Evolutionary conservation across 37 sponge, comb jelly and placozoan genomes (phyloP).

Genomic region (Chondrosia reniformis): DNA sequence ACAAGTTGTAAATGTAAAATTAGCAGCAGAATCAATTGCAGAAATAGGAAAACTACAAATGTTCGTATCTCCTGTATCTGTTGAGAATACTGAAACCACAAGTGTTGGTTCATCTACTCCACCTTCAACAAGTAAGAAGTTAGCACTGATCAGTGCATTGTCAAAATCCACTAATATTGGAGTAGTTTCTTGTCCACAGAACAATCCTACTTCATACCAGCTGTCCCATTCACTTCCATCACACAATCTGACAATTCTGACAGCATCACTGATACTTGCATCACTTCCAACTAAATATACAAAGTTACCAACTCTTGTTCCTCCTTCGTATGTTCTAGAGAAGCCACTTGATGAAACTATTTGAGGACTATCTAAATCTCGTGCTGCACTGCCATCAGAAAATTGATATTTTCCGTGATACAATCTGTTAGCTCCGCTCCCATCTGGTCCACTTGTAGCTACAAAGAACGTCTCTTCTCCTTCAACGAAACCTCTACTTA

Average conservation of each 20-base stretch:
- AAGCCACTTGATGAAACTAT: no score
- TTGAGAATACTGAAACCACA: neutral
- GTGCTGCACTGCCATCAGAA: neutral
- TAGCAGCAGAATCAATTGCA: neutral
- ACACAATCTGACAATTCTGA: conserved; percentile 1
- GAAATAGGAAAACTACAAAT: conserved; percentile 4
- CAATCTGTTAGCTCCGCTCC: neutral
- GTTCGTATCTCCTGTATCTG: neutral
- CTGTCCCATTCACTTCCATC: conserved; percentile 5
- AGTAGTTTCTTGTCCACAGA: neutral
- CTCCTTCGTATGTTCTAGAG: neutral
- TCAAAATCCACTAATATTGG: neutral
- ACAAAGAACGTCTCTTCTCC: conserved; percentile 14
- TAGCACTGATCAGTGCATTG: conserved; percentile 1
- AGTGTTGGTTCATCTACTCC: neutral
- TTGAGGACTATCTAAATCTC: neutral
- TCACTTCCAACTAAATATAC: neutral
- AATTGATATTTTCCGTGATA: neutral
- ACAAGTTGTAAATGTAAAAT: neutral
- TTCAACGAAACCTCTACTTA: neutral
- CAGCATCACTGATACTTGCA: neutral
- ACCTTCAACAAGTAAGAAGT: neutral
- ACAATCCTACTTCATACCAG: conserved; percentile 5
- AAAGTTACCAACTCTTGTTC: neutral
- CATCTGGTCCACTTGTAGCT: neutral